A percentile compares a stretch with the other conserved stretches of the same genome.
Conservation (phyloP, 2,888 invertebrate genomes). For the Hipparchia sbordonii region DNA sequence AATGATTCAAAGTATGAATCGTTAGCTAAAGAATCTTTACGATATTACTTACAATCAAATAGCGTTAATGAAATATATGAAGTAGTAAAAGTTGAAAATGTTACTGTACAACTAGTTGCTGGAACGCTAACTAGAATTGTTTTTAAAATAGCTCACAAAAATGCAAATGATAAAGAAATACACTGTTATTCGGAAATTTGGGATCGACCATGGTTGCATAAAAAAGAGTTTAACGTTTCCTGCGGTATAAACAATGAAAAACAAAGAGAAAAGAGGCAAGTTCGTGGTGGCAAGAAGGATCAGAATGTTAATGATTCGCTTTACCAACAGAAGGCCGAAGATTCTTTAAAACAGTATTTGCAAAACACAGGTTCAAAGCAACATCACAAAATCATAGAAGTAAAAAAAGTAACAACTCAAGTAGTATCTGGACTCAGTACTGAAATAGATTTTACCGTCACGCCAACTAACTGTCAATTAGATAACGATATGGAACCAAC, state of each 20-base stretch:
- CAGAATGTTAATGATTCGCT: conserved; percentile 45
- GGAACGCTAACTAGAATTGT: conserved; percentile 58
- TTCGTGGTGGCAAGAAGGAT: conserved; percentile 11
- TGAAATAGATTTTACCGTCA: conserved; percentile 52
- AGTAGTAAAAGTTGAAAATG: conserved; percentile 64
- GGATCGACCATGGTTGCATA: conserved; percentile 81
- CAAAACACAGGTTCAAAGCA: conserved; percentile 41
- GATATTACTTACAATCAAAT: conserved; percentile 44
- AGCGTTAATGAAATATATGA: conserved; percentile 46
- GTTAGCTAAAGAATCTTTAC: conserved; percentile 50
- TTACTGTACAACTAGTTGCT: conserved; percentile 70
- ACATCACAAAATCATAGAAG: conserved; percentile 49
- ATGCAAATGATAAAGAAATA: conserved; percentile 46
- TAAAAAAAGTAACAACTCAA: conserved; percentile 50
- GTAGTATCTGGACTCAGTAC: conserved; percentile 52
- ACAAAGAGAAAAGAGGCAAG: conserved; percentile 27
- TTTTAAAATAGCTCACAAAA: conserved; percentile 58
- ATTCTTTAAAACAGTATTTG: conserved; percentile 52
- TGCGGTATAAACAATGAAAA: no score
- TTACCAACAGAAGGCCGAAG: conserved; percentile 50
- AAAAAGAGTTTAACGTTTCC: conserved; percentile 50
- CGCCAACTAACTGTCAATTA: conserved; percentile 46
- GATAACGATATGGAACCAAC: conserved; percentile 21
- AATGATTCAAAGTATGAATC: conserved; percentile 44
- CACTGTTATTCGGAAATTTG: conserved; percentile 77